phyloP scores from a whole-genome alignment of 2,797 vertebrate genomes.

The Erethizon dorsatum region DNA sequence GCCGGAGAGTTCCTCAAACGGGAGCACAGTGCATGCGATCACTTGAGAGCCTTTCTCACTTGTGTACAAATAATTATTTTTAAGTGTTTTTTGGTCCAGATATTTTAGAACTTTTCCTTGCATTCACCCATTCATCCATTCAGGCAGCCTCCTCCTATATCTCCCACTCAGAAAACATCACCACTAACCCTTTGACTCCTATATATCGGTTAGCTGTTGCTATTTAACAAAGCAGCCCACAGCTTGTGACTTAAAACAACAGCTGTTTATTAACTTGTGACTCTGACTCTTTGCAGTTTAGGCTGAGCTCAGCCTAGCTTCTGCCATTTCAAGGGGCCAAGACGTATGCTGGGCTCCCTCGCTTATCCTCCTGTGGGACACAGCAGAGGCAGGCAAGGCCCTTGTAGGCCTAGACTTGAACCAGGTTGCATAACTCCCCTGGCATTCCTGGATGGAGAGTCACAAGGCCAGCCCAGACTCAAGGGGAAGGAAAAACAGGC shows the following conservation, averaged over 20 bases:
- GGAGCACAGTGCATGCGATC: fast-evolving
- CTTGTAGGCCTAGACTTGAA: background rate
- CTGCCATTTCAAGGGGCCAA: background rate
- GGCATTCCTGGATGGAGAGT: background rate
- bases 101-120: background rate
- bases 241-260: background rate
- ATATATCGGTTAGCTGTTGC: background rate
- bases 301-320: background rate
- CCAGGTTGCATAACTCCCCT: background rate
- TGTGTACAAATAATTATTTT: background rate
- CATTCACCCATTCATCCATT: background rate
- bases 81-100: background rate
- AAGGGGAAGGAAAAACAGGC: background rate
- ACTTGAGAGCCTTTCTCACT: background rate
- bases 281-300: background rate
- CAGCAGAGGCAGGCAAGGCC: background rate
- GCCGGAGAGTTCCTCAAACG: background rate
- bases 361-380: background rate
- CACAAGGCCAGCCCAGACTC: background rate
- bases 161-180: background rate
- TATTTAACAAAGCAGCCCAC: background rate
- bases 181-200: fast-evolving
- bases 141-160: background rate
- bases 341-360: background rate
- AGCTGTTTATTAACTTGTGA: fast-evolving